A percentile compares a stretch with the other conserved stretches of the same genome.
phyloP scores from a whole-genome alignment of 2,113 vertebrate species.

The Xenotilapia flavipinnis region DNA sequence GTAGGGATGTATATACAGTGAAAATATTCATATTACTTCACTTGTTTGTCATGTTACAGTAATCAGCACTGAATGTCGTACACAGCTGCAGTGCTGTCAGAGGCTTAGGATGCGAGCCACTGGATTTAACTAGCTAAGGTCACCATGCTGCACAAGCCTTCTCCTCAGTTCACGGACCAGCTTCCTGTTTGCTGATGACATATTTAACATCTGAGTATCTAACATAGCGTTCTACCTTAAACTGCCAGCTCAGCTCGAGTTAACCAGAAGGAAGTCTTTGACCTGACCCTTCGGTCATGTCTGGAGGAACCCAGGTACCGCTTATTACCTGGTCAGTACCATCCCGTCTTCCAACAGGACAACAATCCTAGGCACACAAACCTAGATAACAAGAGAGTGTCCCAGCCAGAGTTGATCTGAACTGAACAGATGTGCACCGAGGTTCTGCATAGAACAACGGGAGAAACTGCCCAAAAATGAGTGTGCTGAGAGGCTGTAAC shows the following conservation, averaged over 20 bases:
- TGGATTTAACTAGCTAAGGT: not conserved
- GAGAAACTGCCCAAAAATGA: not conserved
- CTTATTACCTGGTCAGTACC: not conserved
- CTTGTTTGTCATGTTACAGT: not conserved
- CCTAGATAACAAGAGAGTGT: not conserved
- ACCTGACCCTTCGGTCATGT: not conserved
- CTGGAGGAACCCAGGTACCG: not conserved
- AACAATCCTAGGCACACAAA: not conserved
- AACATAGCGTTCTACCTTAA: not conserved
- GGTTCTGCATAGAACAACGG: not conserved
- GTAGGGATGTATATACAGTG: not conserved
- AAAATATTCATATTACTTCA: not conserved
- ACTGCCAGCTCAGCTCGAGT: rapidly evolving
- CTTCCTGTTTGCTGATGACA: not conserved
- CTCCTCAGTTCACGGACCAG: not conserved
- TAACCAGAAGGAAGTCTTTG: not conserved
- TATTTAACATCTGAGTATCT: not conserved
- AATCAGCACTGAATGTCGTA: not conserved
- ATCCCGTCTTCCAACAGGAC: rapidly evolving
- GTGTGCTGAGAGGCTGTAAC: rapidly evolving
- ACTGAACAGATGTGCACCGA: not conserved
- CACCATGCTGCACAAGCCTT: not conserved
- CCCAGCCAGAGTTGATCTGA: not conserved
- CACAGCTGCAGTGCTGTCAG: not conserved
- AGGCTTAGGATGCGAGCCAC: not conserved